Evolutionary conservation across 2,113 vertebrate species (phyloP), one percentile per base, ranked within the genome.

Genomic region (rat (Rattus norvegicus)): DNA sequence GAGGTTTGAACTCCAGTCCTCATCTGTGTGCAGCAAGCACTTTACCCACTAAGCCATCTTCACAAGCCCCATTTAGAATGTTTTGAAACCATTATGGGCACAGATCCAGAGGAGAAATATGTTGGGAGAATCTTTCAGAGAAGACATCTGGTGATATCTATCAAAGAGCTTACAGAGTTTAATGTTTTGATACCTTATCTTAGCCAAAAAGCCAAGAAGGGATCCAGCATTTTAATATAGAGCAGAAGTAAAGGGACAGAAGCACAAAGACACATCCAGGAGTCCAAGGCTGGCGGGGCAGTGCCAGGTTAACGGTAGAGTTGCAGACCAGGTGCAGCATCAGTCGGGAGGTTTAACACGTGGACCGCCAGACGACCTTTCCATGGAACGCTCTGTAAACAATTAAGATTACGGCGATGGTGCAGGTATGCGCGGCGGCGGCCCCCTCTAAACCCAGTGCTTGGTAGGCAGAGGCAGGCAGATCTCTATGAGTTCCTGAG

Each of bases 291-390:
- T 13, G 70, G 52, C 19, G 8, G 24, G 6, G 22, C 1, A 7
- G 63, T 17, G 17, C n/a, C 26, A 17, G 43, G 10, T 47, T 5
- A 4, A 79, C 6, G 61, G 73, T 1, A 4, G 26, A 39, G 36
- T 5, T 30, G 14, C 70, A 85, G 69, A 63, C 43, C 7, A 22
- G 59, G 6, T 7, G 3, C 12, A 12, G 33, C 24, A 36, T 17
- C 20, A 10, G n/a, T 20, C 47, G 59, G 10, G 2, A 30, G 2
- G 12, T 5, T 1, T 16, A 12, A 56, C 2, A 20, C 10, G 4
- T 0, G 10, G 17, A 39, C 59, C 19, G 12, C 3, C 20, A 26
- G 39, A 14, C 36, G 47, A 11, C 39, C 8, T 54, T 76, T 59
- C 17, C 11, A 30, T 7, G 12, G 43, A 65, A 33, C 4, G 1